Base-by-base conservation (phyloP, 2,113 vertebrate genomes). In the Pardalotus punctatus region DNA sequence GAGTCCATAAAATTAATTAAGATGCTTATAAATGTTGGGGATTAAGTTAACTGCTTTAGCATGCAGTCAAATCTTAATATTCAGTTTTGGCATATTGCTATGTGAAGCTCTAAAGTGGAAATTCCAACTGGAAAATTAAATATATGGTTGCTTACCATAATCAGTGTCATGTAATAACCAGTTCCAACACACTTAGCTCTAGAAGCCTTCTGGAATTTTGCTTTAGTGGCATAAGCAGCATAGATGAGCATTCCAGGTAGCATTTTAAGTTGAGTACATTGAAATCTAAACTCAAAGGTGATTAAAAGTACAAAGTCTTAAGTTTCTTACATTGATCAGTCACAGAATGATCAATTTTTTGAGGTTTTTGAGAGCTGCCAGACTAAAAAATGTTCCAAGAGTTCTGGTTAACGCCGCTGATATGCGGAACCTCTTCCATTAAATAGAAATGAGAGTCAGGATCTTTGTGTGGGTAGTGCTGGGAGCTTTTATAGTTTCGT, bases 21-120 rank as follows among this genome's bases (percentile, higher is more conserved):
- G 79, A 87, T 81, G 81, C 77, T 92, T 94, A 74, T 71, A 92
- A 95, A 84, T 82, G 50, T 38, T 79, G 54, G 14, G 69, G 80
- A 96, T 93, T 97, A 96, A 93, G 57, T 95, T 96, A 92, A 96
- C 95, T 96, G 71, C 93, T 92, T 91, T 76, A 93, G 87, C 2
- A 4, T 11, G 2, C 72, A 96, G 88, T 87, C 66, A 91, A 20
- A 91, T 54, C 7, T 80, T 91, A 87, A 67, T 80, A 79, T 65
- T 89, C 53, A 56, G 66, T 90, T 94, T 50, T 96, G 93, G 86
- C 89, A 93, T 33, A 14, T 40, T 64, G 58, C 77, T 95, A 24
- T 72, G 70, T 87, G 73, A 91, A 85, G 60, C 91, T 91, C 80
- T 90, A 76, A 88, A 88, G 64, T 77, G 76, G 62, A 85, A 93